Evolutionary conservation across 2,888 invertebrate genomes (phyloP).

Genomic region (Pogonocherus hispidulus): DNA sequence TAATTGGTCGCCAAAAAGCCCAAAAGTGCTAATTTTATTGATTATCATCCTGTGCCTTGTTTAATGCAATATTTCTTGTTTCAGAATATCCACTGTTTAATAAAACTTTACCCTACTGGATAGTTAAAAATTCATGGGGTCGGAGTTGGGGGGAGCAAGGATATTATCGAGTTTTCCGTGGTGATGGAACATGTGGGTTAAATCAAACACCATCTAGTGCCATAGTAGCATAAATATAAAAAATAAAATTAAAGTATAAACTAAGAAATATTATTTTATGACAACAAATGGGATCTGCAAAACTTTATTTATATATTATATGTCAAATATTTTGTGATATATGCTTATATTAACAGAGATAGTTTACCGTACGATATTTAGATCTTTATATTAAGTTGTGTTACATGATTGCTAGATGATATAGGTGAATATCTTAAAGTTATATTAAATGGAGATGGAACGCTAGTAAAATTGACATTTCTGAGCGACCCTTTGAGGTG

Average conservation of each 20-base stretch:
- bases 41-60: too few relatives aligned
- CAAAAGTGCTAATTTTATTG: too few relatives aligned
- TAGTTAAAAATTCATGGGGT: slow-evolving; percentile 97
- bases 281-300: background rate
- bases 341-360: background rate
- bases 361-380: background rate
- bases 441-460: too few relatives aligned
- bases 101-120: slow-evolving; percentile 90
- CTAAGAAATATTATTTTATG: background rate
- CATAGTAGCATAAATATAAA: slow-evolving; percentile 68
- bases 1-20: too few relatives aligned
- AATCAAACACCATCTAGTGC: slow-evolving; percentile 93
- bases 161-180: slow-evolving; percentile 94
- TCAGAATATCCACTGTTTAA: slow-evolving; percentile 85
- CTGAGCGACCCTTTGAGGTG: too few relatives aligned
- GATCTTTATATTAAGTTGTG: background rate
- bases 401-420: background rate
- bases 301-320: background rate
- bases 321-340: background rate
- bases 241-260: background rate
- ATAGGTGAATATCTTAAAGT: too few relatives aligned
- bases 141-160: slow-evolving; percentile 93
- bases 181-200: slow-evolving; percentile 95
- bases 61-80: too few relatives aligned
- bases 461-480: too few relatives aligned